Evolutionary conservation across 2,797 vertebrate genomes (phyloP).

Genomic region (Cuniculus paca): DNA sequence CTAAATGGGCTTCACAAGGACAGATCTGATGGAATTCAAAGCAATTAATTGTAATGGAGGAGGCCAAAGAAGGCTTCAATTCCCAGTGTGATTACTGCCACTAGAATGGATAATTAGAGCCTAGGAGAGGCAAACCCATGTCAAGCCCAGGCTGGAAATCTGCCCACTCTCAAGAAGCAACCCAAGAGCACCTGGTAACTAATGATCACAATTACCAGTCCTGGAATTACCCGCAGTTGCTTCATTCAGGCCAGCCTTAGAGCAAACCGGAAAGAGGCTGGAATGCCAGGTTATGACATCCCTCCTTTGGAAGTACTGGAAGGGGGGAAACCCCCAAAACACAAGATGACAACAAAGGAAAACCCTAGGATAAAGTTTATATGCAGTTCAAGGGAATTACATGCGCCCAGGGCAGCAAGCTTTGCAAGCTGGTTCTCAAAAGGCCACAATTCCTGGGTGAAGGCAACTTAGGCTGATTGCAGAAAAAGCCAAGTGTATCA

Average conservation of each 20-base stretch:
- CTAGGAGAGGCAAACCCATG: background rate
- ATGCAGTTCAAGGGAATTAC: background rate
- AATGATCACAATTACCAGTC: conserved; percentile 3
- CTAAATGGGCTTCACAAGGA: conserved; percentile 16
- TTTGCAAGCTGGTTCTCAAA: background rate
- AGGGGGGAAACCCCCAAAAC: background rate
- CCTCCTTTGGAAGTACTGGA: background rate
- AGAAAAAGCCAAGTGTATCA: background rate
- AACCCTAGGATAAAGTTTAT: background rate
- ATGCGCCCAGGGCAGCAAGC: background rate
- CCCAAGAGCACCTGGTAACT: conserved; percentile 1
- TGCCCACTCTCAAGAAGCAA: conserved; percentile 7
- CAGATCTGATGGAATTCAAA: conserved; percentile 53
- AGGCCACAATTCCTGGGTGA: background rate
- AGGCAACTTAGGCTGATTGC: background rate
- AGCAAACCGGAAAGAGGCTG: background rate
- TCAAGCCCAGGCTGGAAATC: conserved; percentile 29
- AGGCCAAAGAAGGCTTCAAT: conserved; percentile 12
- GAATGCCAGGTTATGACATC: background rate
- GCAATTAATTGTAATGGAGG: conserved; percentile 56
- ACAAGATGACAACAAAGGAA: background rate
- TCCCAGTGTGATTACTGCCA: background rate
- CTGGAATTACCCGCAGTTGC: conserved; percentile 44
- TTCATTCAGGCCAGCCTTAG: conserved; percentile 6
- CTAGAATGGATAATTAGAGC: conserved; percentile 26